Evolutionary conservation across 2,797 vertebrate genomes (phyloP), one percentile per base, ranked within the genome.

Genomic region (Peromyscus aztecus): DNA sequence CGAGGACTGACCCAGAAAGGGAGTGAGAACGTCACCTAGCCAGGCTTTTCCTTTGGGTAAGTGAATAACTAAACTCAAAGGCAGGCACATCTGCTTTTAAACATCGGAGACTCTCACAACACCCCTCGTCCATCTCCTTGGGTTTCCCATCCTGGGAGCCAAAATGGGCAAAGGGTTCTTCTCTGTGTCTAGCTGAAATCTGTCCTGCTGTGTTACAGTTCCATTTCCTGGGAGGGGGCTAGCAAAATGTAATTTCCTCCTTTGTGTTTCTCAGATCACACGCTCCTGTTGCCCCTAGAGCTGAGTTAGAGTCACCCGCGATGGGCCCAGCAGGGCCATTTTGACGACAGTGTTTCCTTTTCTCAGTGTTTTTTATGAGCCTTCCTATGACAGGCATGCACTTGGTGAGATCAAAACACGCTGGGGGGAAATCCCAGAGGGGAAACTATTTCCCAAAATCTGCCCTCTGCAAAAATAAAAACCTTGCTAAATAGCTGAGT

Each of bases 381-480:
- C 91, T 95, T 84, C 94, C 90, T 65, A 65, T 96, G 97, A 96
- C 96, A 91, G 92, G 89, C 92, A 19, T 77, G 87, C 78, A 67
- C 69, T 96, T 94, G 85, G 96, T 97, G 78, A 97, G 97, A 96
- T 94, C 93, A 95, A 98, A 98, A 98, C 96, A 95, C 98, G 97
- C 96, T 90, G 71, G 12, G 78, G 88, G 96, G 91, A 97, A 98
- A 97, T 97, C 96, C 95, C 97, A 92, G 95, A 96, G 97, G 97
- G 97, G 96, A 89, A 97, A 77, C n/a, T 76, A 87, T 97, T 96
- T 69, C 97, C 96, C 96, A 52, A 93, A 97, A 96, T 97, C 95
- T 98, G 93, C 98, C 97, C 97, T 98, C 98, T 57, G 89, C 98
- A 98, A 97, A 98, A 98, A 98, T 97, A 94, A 97, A 97, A 98